Evolutionary conservation across 2,113 vertebrate genomes (phyloP).

Genomic region (Psittacula cyanocephala): DNA sequence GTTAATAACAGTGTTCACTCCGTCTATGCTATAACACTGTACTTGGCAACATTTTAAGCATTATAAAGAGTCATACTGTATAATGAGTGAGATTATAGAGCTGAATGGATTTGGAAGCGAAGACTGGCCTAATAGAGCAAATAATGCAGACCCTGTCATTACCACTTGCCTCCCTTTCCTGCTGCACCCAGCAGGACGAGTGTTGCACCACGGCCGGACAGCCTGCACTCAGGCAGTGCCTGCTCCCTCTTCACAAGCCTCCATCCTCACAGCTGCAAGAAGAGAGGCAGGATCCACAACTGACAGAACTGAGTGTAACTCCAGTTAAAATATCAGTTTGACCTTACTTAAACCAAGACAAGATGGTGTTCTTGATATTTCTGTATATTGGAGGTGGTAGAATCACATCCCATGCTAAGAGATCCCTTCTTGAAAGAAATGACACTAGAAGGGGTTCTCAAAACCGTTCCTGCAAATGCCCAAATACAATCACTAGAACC

Average conservation of each 20-base stretch:
- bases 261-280: background rate
- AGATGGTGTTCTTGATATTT: background rate
- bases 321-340: background rate
- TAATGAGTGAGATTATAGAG: constrained; percentile 73
- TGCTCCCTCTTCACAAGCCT: background rate
- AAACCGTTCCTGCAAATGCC: background rate
- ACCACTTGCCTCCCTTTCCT: constrained; percentile 23
- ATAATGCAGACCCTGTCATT: constrained; percentile 55
- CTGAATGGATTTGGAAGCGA: constrained; percentile 71
- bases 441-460: background rate
- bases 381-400: background rate
- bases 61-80: constrained; percentile 56
- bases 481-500: background rate
- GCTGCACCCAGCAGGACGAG: background rate
- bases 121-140: constrained; percentile 44
- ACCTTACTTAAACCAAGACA: background rate
- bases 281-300: background rate
- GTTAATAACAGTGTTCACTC: constrained; percentile 69
- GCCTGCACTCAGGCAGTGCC: background rate
- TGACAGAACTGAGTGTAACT: background rate
- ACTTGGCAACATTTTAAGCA: constrained; percentile 65
- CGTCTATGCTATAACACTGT: constrained; percentile 15
- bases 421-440: background rate
- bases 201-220: background rate
- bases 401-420: background rate